Percentiles rank a stretch among this genome's conserved stretches.
Conservation (phyloP, 1,140 invertebrate species). For the Heliconius eleuchia region DNA sequence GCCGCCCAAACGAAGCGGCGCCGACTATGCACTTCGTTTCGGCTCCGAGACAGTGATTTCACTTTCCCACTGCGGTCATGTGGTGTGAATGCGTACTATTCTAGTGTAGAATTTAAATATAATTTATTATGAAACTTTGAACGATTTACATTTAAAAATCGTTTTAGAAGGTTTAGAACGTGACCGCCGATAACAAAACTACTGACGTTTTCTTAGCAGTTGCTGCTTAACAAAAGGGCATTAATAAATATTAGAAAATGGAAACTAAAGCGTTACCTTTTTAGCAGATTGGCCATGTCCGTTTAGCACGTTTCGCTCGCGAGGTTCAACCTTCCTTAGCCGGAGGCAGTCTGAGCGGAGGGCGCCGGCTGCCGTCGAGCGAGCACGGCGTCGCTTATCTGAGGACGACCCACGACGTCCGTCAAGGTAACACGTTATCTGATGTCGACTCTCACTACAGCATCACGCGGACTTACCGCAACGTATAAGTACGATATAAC, state of each 20-base stretch:
- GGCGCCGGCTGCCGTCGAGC: constrained; percentile 4
- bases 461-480: constrained; percentile 44
- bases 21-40: no score
- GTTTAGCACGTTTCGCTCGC: background rate
- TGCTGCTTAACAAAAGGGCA: no score
- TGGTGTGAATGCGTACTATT: no score
- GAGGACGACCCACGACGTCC: constrained; percentile 58
- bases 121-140: background rate
- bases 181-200: no score
- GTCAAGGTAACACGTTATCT: constrained; percentile 54
- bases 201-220: no score
- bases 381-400: constrained; percentile 51
- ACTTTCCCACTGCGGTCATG: constrained; percentile 8
- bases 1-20: no score
- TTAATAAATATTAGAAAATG: background rate
- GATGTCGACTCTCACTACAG: constrained; percentile 38
- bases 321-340: background rate
- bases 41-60: constrained; percentile 16
- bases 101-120: constrained; percentile 13
- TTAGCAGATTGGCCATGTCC: constrained; percentile 56
- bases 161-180: background rate
- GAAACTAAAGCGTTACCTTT: constrained; percentile 49
- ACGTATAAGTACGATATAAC: no score
- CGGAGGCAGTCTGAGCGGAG: background rate
- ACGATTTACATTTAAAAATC: no score